phyloP scores from a whole-genome alignment of 2,888 invertebrate genomes.

The Lasioglossum figueresi region DNA sequence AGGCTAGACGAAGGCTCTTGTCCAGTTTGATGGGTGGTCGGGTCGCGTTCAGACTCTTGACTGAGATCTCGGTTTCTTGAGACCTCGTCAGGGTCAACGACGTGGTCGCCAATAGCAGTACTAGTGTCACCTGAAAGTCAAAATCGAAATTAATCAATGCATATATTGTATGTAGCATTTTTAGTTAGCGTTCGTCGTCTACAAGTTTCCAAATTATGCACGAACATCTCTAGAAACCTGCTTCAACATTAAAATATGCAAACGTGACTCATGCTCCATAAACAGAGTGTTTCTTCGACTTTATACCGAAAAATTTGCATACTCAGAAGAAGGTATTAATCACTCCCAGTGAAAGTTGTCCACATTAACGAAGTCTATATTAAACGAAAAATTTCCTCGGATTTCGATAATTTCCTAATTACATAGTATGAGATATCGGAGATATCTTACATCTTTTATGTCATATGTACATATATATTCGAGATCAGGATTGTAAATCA shows the following conservation, averaged over 20 bases:
- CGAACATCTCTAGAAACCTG: neutral
- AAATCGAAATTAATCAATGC: neutral
- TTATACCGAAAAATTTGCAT: neutral
- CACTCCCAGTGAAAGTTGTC: slow-evolving; percentile 35
- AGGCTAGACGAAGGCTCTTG: slow-evolving; percentile 90
- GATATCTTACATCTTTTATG: neutral
- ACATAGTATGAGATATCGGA: neutral
- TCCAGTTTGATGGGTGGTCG: slow-evolving; percentile 88
- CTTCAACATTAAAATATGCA: slow-evolving; percentile 12
- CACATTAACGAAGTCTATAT: slow-evolving; percentile 14
- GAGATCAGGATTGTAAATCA: neutral
- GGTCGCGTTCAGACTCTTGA: slow-evolving; percentile 30
- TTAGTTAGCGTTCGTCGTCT: neutral
- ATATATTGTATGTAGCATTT: neutral
- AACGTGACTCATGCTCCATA: neutral
- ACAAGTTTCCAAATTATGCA: neutral
- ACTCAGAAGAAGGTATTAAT: slow-evolving; percentile 10
- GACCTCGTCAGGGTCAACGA: slow-evolving; percentile 59
- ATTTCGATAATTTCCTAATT: neutral
- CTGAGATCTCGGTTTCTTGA: slow-evolving; percentile 49
- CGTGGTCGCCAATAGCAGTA: slow-evolving; percentile 64
- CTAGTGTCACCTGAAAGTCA: slow-evolving; percentile 66
- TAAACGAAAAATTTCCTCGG: neutral
- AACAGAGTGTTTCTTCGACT: neutral
- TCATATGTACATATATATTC: neutral